Evolutionary conservation across 2,797 vertebrate genomes (phyloP).

Genomic region (Thripadectes ignobilis): DNA sequence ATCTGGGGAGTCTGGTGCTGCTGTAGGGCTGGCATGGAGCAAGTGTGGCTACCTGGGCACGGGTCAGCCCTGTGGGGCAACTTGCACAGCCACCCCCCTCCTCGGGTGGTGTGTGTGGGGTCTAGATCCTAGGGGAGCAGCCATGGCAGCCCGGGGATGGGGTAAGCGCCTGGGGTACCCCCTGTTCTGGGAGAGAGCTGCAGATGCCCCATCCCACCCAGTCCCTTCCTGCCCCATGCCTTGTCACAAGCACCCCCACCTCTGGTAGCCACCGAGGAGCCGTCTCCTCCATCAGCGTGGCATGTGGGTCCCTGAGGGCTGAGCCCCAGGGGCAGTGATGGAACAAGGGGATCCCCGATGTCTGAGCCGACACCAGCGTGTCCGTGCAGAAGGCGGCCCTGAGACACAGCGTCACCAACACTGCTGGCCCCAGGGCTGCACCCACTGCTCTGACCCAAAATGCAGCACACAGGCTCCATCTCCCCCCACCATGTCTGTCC

Average conservation of each 20-base stretch:
- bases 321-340: fast-evolving
- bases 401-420: background rate
- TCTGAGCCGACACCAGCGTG: background rate
- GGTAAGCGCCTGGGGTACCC: background rate
- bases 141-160: background rate
- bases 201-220: background rate
- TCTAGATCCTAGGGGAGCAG: background rate
- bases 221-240: background rate
- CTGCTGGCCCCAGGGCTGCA: background rate
- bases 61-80: background rate
- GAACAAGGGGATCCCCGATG: background rate
- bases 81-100: background rate
- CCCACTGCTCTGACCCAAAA: background rate
- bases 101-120: background rate
- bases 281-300: background rate
- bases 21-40: background rate
- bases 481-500: fast-evolving
- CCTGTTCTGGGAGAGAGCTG: background rate
- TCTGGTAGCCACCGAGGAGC: background rate
- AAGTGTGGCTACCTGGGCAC: background rate
- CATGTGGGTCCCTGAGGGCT: no score
- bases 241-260: background rate
- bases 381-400: background rate
- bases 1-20: background rate
- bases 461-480: background rate